Percentiles rank a stretch among this genome's conserved stretches.
Evolutionary conservation across 1,140 invertebrate species (phyloP).

Genomic region (Anadara kagoshimensis): DNA sequence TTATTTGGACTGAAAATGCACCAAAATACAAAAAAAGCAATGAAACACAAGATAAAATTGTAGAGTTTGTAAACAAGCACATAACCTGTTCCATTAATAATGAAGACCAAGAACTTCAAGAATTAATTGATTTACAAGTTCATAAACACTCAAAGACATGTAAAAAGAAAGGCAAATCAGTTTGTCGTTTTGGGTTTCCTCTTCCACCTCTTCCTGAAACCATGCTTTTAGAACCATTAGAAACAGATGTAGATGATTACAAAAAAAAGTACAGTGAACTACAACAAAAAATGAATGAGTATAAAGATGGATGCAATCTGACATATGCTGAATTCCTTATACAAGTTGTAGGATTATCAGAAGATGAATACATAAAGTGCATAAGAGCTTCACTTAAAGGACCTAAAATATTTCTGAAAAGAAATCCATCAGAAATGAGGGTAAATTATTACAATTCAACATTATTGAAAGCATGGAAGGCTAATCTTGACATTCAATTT

Average conservation of each 20-base stretch:
- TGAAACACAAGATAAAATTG: not conserved
- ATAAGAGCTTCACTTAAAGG: conserved; percentile 26
- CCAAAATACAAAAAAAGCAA: conserved; percentile 9
- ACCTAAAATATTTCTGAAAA: conserved; percentile 38
- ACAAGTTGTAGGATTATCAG: conserved; percentile 10
- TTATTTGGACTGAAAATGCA: conserved; percentile 31
- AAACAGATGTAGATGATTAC: conserved; percentile 26
- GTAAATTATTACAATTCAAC: conserved; percentile 24
- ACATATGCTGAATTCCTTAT: conserved; percentile 16
- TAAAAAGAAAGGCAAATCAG: conserved; percentile 28
- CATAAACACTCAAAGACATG: conserved; percentile 52
- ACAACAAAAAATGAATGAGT: conserved; percentile 23
- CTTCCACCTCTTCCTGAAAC: conserved; percentile 44
- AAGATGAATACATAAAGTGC: conserved; percentile 37
- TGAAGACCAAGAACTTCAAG: conserved; percentile 10
- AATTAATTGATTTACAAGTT: conserved; percentile 34
- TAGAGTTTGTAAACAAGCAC: conserved; percentile 12
- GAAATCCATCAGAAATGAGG: conserved; percentile 15
- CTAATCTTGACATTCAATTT: conserved; percentile 41
- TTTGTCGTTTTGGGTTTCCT: conserved; percentile 49
- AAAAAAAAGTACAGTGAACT: conserved; percentile 7
- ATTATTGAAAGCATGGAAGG: conserved; percentile 25
- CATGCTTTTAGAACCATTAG: conserved; percentile 40
- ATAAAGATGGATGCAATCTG: conserved; percentile 28
- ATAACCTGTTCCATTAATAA: conserved; percentile 11